A percentile compares a stretch with the other conserved stretches of the same genome.
Conservation (phyloP, 2,113 vertebrate genomes). For the Sphaerodactylus townsendi region DNA sequence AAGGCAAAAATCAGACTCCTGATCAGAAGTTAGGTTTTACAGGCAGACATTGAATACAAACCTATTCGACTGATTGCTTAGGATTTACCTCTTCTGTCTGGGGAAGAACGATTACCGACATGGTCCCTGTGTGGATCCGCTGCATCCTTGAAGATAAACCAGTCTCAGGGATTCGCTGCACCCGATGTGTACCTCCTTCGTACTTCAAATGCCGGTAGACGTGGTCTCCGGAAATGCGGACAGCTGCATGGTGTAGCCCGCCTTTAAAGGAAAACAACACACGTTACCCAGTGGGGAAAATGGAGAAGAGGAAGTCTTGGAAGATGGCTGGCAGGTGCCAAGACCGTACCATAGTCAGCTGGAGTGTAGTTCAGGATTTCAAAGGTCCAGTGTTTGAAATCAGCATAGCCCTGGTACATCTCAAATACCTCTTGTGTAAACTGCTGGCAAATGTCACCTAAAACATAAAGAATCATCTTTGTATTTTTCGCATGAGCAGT, state of each 20-base stretch:
- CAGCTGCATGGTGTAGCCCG: conserved; percentile 91
- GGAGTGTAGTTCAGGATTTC: conserved; percentile 84
- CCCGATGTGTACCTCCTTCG: conserved; percentile 92
- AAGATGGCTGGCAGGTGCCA: too few relatives aligned
- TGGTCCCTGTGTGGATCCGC: conserved; percentile 94
- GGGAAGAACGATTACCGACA: conserved; percentile 90
- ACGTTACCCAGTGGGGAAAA: neutral
- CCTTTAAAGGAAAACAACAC: conserved; percentile 66
- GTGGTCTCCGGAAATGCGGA: conserved; percentile 82
- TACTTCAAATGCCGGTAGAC: conserved; percentile 88
- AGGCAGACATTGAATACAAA: neutral
- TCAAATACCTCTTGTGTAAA: conserved; percentile 94
- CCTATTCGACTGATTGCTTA: rapidly evolving
- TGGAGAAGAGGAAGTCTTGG: neutral
- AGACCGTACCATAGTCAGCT: conserved; percentile 83
- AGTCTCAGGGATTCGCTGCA: conserved; percentile 91
- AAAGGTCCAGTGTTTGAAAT: conserved; percentile 88
- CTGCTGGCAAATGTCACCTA: conserved; percentile 97
- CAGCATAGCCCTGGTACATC: conserved; percentile 90
- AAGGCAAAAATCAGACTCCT: neutral
- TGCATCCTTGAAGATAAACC: conserved; percentile 95
- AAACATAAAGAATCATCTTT: conserved; percentile 16
- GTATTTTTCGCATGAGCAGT: neutral
- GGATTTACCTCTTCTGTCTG: conserved; percentile 84
- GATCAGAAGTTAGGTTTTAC: neutral